Conservation (phyloP, 1,140 invertebrate species). For the Drosophila lini region DNA sequence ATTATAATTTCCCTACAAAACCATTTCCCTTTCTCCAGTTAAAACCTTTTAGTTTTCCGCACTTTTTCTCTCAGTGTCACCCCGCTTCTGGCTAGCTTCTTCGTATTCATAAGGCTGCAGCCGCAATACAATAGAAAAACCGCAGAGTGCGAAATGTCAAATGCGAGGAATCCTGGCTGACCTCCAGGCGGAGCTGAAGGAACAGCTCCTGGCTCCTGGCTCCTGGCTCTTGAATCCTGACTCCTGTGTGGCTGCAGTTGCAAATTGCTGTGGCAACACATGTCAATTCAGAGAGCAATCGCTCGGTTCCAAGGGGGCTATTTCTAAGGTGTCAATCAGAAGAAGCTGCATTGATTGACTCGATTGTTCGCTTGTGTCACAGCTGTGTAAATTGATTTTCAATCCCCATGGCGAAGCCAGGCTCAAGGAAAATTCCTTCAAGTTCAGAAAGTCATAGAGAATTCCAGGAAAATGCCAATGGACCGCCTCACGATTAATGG, state of each 20-base stretch:
- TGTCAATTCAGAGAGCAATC: conserved; percentile 25
- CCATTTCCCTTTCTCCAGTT: too few relatives aligned
- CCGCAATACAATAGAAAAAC: conserved; percentile 27
- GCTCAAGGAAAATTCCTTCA: conserved; percentile 14
- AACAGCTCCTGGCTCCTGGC: background rate
- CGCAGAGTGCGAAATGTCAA: conserved; percentile 20
- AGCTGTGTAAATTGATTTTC: conserved; percentile 41
- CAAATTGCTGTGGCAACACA: conserved; percentile 55
- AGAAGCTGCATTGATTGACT: conserved; percentile 54
- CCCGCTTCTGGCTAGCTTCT: conserved; percentile 1
- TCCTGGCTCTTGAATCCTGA: background rate
- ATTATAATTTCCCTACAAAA: background rate
- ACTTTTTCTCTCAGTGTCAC: conserved; percentile 1
- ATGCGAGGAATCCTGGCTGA: conserved; percentile 26
- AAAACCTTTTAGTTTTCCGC: too few relatives aligned
- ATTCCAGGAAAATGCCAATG: background rate
- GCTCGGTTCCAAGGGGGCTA: background rate
- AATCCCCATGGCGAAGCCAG: background rate
- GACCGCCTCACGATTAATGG: conserved; percentile 3
- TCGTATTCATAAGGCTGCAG: conserved; percentile 37
- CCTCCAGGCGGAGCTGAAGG: conserved; percentile 5
- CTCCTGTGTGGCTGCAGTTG: conserved; percentile 43
- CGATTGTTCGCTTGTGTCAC: conserved; percentile 38
- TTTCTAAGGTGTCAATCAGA: conserved; percentile 49
- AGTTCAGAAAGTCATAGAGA: too few relatives aligned